These are phyloP conservation scores for Agrilus mali DNA, from an alignment of 2,888 invertebrate species.

Conservation along the genomic window DNA sequence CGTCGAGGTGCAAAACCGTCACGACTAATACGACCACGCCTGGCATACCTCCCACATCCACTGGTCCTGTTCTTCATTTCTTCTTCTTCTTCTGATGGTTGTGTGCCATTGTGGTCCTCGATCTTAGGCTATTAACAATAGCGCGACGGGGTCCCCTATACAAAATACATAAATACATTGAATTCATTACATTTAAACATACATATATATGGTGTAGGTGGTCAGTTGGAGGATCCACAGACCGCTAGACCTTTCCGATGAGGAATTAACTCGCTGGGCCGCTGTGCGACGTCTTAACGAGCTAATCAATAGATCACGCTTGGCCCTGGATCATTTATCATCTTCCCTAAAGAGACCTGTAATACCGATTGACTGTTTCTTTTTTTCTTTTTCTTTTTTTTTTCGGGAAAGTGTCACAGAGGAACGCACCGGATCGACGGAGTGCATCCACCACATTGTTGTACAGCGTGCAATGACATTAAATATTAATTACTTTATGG, in stretches of 20 bases:
- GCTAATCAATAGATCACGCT: constrained; percentile 39
- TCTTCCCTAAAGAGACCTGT: constrained; percentile 35
- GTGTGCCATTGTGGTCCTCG: constrained; percentile 31
- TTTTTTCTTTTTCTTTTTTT: constrained; percentile 26
- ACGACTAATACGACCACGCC: constrained; percentile 27
- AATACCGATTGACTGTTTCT: constrained; percentile 25
- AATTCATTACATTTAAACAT: constrained; percentile 33
- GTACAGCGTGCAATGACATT: too few relatives aligned
- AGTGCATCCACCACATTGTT: too few relatives aligned
- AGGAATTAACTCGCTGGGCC: constrained; percentile 21
- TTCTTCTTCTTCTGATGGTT: too few relatives aligned
- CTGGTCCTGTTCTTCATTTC: constrained; percentile 25
- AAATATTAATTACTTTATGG: too few relatives aligned
- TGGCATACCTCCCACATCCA: constrained; percentile 32
- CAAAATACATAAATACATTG: constrained; percentile 39
- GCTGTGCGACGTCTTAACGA: constrained; percentile 34
- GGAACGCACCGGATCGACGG: constrained; percentile 8
- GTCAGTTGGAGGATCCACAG: constrained; percentile 8
- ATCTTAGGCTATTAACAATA: constrained; percentile 36
- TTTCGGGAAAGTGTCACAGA: constrained; percentile 29
- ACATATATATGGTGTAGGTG: constrained; percentile 31
- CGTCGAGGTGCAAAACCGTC: constrained; percentile 24
- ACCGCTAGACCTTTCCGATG: too few relatives aligned
- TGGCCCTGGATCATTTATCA: constrained; percentile 36
- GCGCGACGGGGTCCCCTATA: constrained; percentile 35